Evolutionary conservation across 2,797 vertebrate species (phyloP).

Genomic region (Prunella strophiata): DNA sequence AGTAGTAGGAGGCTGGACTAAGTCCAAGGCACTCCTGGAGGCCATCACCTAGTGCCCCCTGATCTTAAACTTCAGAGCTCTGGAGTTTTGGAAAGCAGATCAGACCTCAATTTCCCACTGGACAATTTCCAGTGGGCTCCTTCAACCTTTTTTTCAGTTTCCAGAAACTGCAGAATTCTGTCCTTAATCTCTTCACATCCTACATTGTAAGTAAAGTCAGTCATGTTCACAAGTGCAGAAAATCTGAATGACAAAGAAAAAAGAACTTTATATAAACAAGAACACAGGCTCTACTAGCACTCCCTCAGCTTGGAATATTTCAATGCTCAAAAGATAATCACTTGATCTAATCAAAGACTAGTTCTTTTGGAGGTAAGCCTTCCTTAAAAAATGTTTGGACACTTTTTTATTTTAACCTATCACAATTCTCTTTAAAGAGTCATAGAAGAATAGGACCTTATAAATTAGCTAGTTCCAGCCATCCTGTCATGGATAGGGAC

Average conservation of each 20-base stretch:
- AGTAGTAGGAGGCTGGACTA: not conserved
- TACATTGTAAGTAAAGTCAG: not conserved
- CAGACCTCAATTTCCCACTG: not conserved
- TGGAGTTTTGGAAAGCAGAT: not conserved
- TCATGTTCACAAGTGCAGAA: not conserved
- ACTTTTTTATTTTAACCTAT: not conserved
- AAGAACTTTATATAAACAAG: not conserved
- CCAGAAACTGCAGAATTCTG: not conserved
- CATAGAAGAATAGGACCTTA: not conserved
- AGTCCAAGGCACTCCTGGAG: not conserved
- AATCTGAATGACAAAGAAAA: not conserved
- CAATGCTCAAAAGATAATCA: not conserved
- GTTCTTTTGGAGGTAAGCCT: not conserved
- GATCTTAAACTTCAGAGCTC: not conserved
- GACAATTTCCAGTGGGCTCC: not conserved
- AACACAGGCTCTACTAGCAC: not conserved
- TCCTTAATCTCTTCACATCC: not conserved
- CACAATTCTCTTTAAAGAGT: not conserved
- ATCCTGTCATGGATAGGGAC: not conserved
- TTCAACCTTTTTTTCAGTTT: not conserved
- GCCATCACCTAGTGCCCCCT: not conserved
- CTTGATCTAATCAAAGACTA: not conserved
- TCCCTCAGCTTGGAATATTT: not conserved
- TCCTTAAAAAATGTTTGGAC: not conserved
- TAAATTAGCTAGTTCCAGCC: not conserved